A percentile compares a stretch with the other conserved stretches of the same genome.
Conservation (phyloP, 2,113 vertebrate species). For the Limanda limanda region DNA sequence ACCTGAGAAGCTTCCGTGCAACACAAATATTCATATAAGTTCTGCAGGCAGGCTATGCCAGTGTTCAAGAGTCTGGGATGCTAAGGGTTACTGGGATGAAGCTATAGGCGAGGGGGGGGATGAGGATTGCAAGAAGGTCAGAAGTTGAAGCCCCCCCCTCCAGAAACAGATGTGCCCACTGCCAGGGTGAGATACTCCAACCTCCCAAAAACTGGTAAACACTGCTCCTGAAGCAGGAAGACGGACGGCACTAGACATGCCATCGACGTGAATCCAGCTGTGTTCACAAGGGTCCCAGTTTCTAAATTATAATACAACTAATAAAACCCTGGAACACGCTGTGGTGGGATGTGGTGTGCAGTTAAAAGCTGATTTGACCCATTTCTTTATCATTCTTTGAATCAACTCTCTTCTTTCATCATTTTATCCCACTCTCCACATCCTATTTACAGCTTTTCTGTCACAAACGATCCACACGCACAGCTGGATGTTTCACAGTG, state of each 20-base stretch:
- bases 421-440: constrained; percentile 21
- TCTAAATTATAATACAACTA: background rate
- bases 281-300: background rate
- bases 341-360: background rate
- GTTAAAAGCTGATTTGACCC: constrained; percentile 16
- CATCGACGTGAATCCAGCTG: constrained; percentile 13
- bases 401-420: constrained; percentile 30
- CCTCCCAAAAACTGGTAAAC: constrained; percentile 42
- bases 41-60: constrained; percentile 22
- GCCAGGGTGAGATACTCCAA: constrained; percentile 41
- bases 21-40: constrained; percentile 37
- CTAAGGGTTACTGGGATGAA: constrained; percentile 51
- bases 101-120: constrained; percentile 12
- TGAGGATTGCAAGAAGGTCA: constrained; percentile 59
- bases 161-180: constrained; percentile 69
- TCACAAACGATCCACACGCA: constrained; percentile 53
- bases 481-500: constrained; percentile 65
- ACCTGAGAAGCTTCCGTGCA: constrained; percentile 40
- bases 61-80: constrained; percentile 24
- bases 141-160: constrained; percentile 65
- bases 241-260: constrained; percentile 25
- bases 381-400: constrained; percentile 33
- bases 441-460: constrained; percentile 26
- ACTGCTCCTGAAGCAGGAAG: constrained; percentile 32
- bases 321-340: constrained; percentile 2